Base-by-base conservation (phyloP, 2,888 invertebrate genomes). In the Caenorhabditis virilis region DNA sequence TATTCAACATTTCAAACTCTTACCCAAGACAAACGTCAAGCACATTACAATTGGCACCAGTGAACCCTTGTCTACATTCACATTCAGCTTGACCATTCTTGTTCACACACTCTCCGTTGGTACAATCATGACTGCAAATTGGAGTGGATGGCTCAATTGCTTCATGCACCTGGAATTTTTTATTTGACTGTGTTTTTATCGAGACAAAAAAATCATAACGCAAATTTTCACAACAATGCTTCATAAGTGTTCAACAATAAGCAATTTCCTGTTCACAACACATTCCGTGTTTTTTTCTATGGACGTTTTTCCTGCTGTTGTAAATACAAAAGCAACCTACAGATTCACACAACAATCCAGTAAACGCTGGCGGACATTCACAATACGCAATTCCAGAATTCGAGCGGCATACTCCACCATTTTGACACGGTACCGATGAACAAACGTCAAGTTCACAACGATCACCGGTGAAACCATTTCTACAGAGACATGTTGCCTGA, bases 11-110 rank as follows among this genome's bases (percentile, higher is more conserved):
- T n/a, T n/a, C 13, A 30, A 30, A 30, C 6, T 9, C 74, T 53
- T 53, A 80, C 80, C 75, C 72, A 7, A 75, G 57, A 57, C 80
- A 80, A 25, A 75, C 69, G 66, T 80, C 80, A 27, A 76, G 66
- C 38, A 78, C 69, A 51, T 81, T 81, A 63, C 80, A 80, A 58
- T 80, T 81, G 53, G 67, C 59, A 22, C 80, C 80, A 41, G 76
- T 72, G 67, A 80, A 80, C 36, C 80, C 80, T 49, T 77, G 72
- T 22, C 72, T 61, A 50, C 80, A 80, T 42, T 69, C 59, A 52
- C 72, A 72, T 47, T 56, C 48, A 20, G 67, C 47, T 39, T 56
- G 53, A 45, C 69, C 64, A 23, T 62, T 53, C 26, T 67, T 67
- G 30, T 26, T 18, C 22, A 75, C 54, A 55, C 69, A 64, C 52